Evolutionary conservation across 2,797 vertebrate species (phyloP), one percentile per base, ranked within the genome.

Genomic region (Salarias fasciatus): DNA sequence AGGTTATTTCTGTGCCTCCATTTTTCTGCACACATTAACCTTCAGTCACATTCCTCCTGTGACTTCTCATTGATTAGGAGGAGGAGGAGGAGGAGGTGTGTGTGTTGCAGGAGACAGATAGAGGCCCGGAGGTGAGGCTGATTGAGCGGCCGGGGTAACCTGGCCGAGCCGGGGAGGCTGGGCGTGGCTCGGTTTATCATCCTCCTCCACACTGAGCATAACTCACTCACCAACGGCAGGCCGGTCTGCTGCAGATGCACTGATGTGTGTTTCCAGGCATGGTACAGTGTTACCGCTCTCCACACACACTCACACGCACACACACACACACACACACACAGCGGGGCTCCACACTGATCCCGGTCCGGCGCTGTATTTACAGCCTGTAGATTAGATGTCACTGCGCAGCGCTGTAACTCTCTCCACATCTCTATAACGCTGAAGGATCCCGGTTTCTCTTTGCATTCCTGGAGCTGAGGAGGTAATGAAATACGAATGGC

Each of bases 1-100:
- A 1, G 29, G 18, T 3, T 47, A 8, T 31, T 58, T 63, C 31
- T 57, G 28, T 18, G 11, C 8, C 13, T 51, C 24, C 1, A 10
- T 24, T 37, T 28, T 38, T 52, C 72, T 71, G 77, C 76, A 81
- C 73, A 75, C 74, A 84, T 86, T 91, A 88, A 90, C 90, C 91
- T 92, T 90, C 83, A 90, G 77, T 75, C 60, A 62, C 46, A 61
- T 62, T 65, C 61, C 53, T 68, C 56, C 49, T 47, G 55, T 65
- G 76, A 69, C 79, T 84, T 53, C 58, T 64, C 77, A 91, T 90
- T 85, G 89, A 91, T 92, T 86, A 14, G 37, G 67, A 46, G 64
- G 55, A 53, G 24, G 40, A 62, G 31, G 38, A n/a, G 42, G 53
- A 43, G 31, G 29, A 13, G 30, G 55, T 61, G 30, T 56, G 75